Evolutionary conservation across 1,140 invertebrate genomes (phyloP).

Genomic region (Nasonia giraulti): DNA sequence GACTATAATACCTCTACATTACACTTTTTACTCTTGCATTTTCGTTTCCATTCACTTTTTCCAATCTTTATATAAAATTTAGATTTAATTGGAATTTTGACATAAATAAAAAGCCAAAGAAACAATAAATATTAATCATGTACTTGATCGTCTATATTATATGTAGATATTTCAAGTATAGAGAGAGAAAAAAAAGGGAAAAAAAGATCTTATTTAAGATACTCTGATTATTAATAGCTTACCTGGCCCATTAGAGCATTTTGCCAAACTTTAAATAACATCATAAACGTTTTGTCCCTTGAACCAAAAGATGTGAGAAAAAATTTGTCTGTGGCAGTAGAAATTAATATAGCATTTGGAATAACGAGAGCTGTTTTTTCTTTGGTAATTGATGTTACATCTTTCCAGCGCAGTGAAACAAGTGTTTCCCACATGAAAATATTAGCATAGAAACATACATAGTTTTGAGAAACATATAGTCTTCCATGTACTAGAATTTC

Average conservation of each 20-base stretch:
- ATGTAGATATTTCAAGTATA: conserved; percentile 41
- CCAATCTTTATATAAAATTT: conserved; percentile 52
- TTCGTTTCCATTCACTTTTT: conserved; percentile 51
- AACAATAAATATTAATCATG: conserved; percentile 49
- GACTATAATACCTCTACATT: conserved; percentile 50
- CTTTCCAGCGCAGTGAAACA: conserved; percentile 87
- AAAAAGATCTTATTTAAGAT: not conserved
- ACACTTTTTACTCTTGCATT: conserved; percentile 52
- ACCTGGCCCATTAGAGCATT: conserved; percentile 94
- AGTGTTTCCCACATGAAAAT: conserved; percentile 96
- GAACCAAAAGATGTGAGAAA: conserved; percentile 95
- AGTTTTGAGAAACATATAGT: conserved; percentile 94
- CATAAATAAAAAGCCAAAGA: conserved; percentile 52
- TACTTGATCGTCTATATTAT: conserved; percentile 40
- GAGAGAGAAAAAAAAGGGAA: conserved; percentile 48
- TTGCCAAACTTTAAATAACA: conserved; percentile 97
- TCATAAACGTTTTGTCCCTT: conserved; percentile 94
- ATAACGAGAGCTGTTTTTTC: conserved; percentile 95
- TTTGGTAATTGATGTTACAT: conserved; percentile 93
- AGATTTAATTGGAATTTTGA: conserved; percentile 52
- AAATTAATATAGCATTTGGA: conserved; percentile 94
- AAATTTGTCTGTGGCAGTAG: conserved; percentile 88
- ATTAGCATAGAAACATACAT: conserved; percentile 96
- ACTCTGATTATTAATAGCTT: conserved; percentile 51
- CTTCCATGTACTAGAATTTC: conserved; percentile 95